Evolutionary conservation across 2,797 vertebrate genomes (phyloP), one percentile per base, ranked within the genome.

Genomic region (Mareca strepera): DNA sequence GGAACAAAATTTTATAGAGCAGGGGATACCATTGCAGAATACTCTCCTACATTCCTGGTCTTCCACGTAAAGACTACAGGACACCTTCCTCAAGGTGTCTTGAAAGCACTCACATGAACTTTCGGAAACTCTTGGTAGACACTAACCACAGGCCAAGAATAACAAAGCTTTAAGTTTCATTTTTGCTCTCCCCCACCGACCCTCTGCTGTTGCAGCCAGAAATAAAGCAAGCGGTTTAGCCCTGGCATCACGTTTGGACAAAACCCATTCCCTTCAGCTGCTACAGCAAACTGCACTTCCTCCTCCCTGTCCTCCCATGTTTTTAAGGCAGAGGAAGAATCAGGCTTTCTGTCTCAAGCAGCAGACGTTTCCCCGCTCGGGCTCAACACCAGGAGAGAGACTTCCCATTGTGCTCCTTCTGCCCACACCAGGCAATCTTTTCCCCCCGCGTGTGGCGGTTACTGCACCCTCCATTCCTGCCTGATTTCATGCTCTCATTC

Each of bases 401-500:
- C 46, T 90, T 88, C 69, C 62, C 58, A 72, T 4, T 12, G 8
- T 62, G 43, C 1, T 26, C 29, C 48, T 56, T 26, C 33, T 35
- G 7, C 28, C 28, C 4, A 5, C 16, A 83, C 73, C 55, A 89
- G 80, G 53, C 91, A 73, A 66, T 67, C 66, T 86, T 83, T 76
- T 85, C 75, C 86, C 86, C 94, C 69, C 0, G 0, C 29, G 77
- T 52, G 62, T 75, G 93, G 55, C 1, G 33, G 82, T 58, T 66
- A 75, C 93, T 75, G 87, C 91, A 94, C 55, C 69, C 76, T 80
- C 94, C 67, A 95, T 94, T 96, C 94, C 92, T 96, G 48, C 53
- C 81, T 80, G 82, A 96, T 97, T 96, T 95, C 92, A 97, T 83
- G 96, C 92, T 97, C 92, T 82, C 95, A 92, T 96, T 96, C 92